Conservation (phyloP, 2,797 vertebrate species). For the Crenichthys baileyi region DNA sequence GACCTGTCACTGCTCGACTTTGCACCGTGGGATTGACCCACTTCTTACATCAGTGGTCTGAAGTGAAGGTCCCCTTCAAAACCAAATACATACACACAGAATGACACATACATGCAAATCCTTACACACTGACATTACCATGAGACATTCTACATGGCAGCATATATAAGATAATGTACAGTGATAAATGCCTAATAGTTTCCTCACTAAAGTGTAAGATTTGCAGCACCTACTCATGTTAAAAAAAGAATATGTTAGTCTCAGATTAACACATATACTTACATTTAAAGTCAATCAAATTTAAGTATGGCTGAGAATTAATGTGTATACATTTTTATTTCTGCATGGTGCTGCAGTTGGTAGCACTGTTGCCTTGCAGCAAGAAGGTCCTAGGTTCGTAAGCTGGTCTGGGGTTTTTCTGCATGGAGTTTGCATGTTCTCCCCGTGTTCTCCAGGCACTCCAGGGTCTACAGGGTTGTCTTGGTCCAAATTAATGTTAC, state of each 20-base stretch:
- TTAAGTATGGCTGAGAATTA: neutral
- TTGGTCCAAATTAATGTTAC: too few relatives aligned
- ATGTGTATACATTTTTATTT: too few relatives aligned
- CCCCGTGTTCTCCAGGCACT: too few relatives aligned
- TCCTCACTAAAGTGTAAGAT: conserved; percentile 23
- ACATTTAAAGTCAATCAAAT: neutral
- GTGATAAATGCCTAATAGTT: conserved; percentile 57
- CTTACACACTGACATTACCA: conserved; percentile 18
- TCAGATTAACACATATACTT: neutral
- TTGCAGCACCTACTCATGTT: conserved; percentile 4
- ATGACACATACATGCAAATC: neutral
- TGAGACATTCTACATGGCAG: conserved; percentile 28
- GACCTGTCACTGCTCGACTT: conserved; percentile 55
- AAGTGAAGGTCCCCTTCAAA: conserved; percentile 41
- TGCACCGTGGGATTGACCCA: conserved; percentile 67
- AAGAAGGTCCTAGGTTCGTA: neutral
- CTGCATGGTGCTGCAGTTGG: neutral
- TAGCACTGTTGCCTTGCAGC: too few relatives aligned
- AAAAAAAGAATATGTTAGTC: conserved; percentile 5
- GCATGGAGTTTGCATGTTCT: neutral
- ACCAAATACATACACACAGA: conserved; percentile 6
- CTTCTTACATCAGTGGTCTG: conserved; percentile 60
- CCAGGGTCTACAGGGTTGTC: too few relatives aligned
- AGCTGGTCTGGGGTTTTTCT: neutral
- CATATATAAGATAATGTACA: conserved; percentile 18